Evolutionary conservation across 1,140 invertebrate species (phyloP), one percentile per base, ranked within the genome.

Genomic region (Agrypnia vestita): DNA sequence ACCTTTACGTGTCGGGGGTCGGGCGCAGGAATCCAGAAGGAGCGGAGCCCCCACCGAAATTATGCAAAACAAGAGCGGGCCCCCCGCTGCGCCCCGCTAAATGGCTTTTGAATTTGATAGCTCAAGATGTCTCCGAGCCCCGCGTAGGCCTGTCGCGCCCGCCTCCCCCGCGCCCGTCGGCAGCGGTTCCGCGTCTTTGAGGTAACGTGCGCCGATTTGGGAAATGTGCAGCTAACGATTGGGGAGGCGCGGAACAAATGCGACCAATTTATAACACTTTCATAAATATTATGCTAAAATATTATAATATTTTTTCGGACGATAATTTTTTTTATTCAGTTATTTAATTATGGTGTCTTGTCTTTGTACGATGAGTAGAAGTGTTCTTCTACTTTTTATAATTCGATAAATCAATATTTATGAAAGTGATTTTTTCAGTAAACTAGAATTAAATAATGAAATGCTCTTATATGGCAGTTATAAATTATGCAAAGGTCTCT

Each of bases 81-180:
- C 67, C 59, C 73, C 74, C 75, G 56, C 44, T 67, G 51, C 73
- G 80, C 75, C 59, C 51, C 80, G 59, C 80, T 81, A 81, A 81
- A 81, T 81, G 80, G 80, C 80, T 81, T 81, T 81, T 81, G 80
- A 81, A 81, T 81, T 81, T 81, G 80, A 81, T 81, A 81, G 76
- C 80, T 81, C 80, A 81, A 81, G 69, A 78, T 81, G 80, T 81
- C 76, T 78, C 76, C 80, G 49, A 62, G 56, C 15, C 46, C 12
- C 64, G n/a, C 35, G 61, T 64, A 21, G 35, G 35, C 64, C 35
- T 49, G 8, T 13, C n/a, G 4, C 46, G 10, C 44, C 43, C 15
- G 15, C 43, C 35, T 47, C 64, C 35, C 46, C 46, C 35, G 64
- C 44, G 7, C 56, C 10, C 19, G n/a, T 10, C 56, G 1, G 4